These are phyloP conservation scores for Psophia crepitans DNA, from an alignment of 2,113 vertebrate genomes.

Conservation along the genomic window DNA sequence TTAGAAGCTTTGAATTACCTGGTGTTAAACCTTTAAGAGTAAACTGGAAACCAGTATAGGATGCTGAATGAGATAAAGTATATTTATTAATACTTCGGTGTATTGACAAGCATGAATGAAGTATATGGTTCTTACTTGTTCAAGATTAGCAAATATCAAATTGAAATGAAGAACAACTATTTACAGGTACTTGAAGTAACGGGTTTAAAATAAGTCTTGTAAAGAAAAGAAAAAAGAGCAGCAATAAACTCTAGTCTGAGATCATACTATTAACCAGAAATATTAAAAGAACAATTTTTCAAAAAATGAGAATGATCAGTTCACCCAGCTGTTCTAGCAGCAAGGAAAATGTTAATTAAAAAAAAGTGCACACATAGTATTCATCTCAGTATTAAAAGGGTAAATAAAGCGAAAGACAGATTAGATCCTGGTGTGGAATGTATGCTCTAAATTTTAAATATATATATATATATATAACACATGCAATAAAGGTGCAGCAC, in stretches of 20 bases:
- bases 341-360: background rate
- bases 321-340: background rate
- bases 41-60: background rate
- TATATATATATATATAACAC: too few relatives aligned
- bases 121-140: background rate
- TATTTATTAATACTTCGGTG: background rate
- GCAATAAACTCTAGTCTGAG: constrained; percentile 29
- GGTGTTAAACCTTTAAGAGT: background rate
- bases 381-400: background rate
- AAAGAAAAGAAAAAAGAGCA: background rate
- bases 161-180: background rate
- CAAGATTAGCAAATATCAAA: background rate
- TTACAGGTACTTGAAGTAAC: background rate
- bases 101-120: background rate
- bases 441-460: background rate
- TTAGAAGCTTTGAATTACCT: constrained; percentile 27
- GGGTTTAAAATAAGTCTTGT: background rate
- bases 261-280: constrained; percentile 20
- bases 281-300: background rate
- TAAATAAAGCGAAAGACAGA: background rate
- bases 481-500: background rate
- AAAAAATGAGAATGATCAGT: background rate
- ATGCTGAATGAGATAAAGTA: background rate
- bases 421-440: background rate
- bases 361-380: background rate